phyloP scores from a whole-genome alignment of 2,888 invertebrate species.

The Selenia dentaria region DNA sequence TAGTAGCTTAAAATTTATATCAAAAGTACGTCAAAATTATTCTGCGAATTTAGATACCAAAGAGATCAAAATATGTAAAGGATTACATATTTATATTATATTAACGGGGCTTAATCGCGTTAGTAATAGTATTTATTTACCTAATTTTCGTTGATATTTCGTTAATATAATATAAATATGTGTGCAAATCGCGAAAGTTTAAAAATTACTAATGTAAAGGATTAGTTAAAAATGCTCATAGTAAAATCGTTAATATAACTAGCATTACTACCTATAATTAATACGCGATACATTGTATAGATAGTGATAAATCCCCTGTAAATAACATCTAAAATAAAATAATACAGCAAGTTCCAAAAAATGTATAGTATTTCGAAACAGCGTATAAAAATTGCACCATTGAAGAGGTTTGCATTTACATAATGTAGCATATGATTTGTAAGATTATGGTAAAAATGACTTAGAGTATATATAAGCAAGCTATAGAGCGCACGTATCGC shows the following conservation, averaged over 20 bases:
- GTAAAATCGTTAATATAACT: conserved; percentile 10
- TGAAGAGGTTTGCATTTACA: conserved; percentile 21
- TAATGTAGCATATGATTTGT: too few species aligned
- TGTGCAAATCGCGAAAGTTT: too few species aligned
- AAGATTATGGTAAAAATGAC: too few species aligned
- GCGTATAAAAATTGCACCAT: conserved; percentile 35
- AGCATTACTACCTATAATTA: conserved; percentile 4
- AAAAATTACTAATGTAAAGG: too few species aligned
- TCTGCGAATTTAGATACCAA: conserved; percentile 13
- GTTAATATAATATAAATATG: too few species aligned
- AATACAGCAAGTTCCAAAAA: conserved; percentile 14
- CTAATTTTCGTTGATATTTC: too few species aligned
- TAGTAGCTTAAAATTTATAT: not conserved
- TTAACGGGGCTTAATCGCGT: too few species aligned
- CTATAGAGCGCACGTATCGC: too few species aligned
- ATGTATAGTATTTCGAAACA: conserved; percentile 21
- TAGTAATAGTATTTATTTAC: too few species aligned
- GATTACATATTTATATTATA: too few species aligned
- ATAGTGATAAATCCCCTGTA: conserved; percentile 17
- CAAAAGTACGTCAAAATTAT: conserved; percentile 4
- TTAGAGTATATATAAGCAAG: too few species aligned
- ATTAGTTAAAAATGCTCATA: conserved; percentile 9
- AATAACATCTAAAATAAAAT: conserved; percentile 17
- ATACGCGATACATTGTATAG: conserved; percentile 7
- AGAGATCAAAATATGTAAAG: conserved; percentile 25